Conservation (phyloP, 2,888 invertebrate genomes). For the Caenorhabditis zanzibari region DNA sequence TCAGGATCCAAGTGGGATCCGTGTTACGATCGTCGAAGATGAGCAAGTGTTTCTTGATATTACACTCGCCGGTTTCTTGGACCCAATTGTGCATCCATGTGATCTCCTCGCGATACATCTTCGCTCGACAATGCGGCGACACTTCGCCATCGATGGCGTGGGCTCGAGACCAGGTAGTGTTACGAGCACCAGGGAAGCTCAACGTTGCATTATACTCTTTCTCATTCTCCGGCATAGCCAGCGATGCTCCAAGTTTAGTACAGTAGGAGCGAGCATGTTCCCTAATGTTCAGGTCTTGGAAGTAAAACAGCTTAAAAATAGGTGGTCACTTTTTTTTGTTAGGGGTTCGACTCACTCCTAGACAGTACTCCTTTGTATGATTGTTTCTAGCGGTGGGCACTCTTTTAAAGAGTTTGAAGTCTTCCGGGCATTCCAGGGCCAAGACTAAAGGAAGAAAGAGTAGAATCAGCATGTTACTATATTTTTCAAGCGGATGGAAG, state of each 20-base stretch:
- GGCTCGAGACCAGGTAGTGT: background rate
- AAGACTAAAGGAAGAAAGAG: background rate
- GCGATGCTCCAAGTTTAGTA: background rate
- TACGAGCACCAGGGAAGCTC: background rate
- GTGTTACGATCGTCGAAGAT: background rate
- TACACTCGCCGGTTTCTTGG: background rate
- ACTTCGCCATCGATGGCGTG: background rate
- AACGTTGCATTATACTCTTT: background rate
- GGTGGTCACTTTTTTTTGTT: too few species aligned
- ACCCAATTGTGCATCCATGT: background rate
- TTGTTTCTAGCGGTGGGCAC: constrained; percentile 10
- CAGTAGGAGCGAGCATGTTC: background rate
- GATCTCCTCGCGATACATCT: background rate
- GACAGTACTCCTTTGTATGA: background rate
- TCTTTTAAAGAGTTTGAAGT: background rate
- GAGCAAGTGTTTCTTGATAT: background rate
- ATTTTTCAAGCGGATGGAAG: background rate
- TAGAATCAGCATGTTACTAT: background rate
- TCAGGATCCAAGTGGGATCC: background rate
- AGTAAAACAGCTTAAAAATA: too few species aligned
- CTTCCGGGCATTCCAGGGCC: background rate
- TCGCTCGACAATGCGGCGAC: background rate
- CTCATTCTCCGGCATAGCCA: background rate
- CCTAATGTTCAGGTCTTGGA: background rate
- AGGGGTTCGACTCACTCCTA: too few species aligned